A percentile compares a stretch with the other conserved stretches of the same genome.
Evolutionary conservation across 37 sponge, comb jelly and placozoan species (phyloP).

Genomic region (Corticium candelabrum): DNA sequence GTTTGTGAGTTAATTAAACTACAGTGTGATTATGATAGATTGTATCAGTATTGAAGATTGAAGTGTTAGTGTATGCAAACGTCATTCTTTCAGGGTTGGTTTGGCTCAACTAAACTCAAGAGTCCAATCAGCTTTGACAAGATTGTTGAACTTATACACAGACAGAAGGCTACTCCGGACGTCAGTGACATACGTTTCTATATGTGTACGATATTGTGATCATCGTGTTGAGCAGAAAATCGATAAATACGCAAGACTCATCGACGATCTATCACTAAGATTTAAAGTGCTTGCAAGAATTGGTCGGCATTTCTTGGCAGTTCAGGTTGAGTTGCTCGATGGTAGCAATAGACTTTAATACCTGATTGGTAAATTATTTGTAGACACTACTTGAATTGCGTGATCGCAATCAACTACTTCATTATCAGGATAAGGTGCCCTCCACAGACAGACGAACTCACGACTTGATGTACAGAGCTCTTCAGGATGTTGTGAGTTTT

Average conservation of each 20-base stretch:
- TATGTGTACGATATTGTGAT: neutral
- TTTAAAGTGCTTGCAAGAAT: neutral
- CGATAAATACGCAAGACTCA: neutral
- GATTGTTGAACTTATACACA: constrained; percentile 22
- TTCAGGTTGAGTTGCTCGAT: neutral
- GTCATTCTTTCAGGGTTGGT: constrained; percentile 23
- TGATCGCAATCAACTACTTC: neutral
- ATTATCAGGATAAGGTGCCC: neutral
- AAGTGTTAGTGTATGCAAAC: no score
- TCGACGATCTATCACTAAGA: neutral
- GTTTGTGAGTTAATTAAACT: no score
- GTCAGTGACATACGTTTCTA: neutral
- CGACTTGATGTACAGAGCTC: neutral
- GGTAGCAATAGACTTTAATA: constrained; percentile 1
- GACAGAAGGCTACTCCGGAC: neutral
- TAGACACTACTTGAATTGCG: no score
- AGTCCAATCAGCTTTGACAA: constrained; percentile 46
- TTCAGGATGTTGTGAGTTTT: neutral
- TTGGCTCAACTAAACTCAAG: constrained; percentile 46
- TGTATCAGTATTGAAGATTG: no score
- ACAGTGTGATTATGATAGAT: no score
- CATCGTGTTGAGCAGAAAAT: neutral
- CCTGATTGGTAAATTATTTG: no score
- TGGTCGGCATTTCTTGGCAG: neutral
- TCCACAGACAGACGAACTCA: neutral